Base-by-base conservation (phyloP, 92 coral and sea anemone genomes). In the Umimayanthus chanpuru region DNA sequence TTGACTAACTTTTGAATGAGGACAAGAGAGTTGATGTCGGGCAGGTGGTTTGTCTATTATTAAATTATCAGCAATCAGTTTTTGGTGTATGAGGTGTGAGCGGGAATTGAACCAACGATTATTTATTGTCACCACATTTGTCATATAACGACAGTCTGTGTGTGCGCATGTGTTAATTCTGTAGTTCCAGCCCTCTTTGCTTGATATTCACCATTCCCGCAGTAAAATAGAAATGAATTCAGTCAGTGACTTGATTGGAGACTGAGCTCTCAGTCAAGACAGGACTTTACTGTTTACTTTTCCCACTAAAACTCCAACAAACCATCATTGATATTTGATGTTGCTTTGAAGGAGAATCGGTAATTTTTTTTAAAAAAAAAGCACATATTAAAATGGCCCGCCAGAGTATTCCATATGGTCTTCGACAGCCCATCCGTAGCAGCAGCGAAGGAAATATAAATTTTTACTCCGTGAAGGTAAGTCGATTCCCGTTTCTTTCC, bases 371-470 rank as follows among this genome's bases (percentile, higher is more conserved):
- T 4, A 41, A 41, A 26, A 32, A 32, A 32, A 32, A 32, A 0
- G 1, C 36, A 7, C 9, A 66, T 65, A 44, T 61, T 12, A 44
- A 70, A 68, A 83, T 83, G 87, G 87, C 87, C 78, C 28, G 74
- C 87, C 39, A 71, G 40, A 83, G 55, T 26, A 9, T 83, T 23
- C 8, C 32, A 26, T 44, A 67, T 41, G 74, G 65, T 29, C 67
- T 68, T 4, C 87, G 65, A 18, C 87, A 83, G 0, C 78, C 87
- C 4, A 21, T 71, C 38, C 87, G 87, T 28, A 83, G 87, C 67
- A 44, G 66, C 26, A 83, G 87, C 28, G 87, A 83, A 25, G 87
- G 87, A 70, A 83, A 83, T 26, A 83, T 83, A 28, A 70, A 44
- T 28, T 47, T 43, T 47, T 28, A 44, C 64, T 71, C 87, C 40